Conservation (phyloP, 2,888 invertebrate species). For the Apodemia duryi region DNA sequence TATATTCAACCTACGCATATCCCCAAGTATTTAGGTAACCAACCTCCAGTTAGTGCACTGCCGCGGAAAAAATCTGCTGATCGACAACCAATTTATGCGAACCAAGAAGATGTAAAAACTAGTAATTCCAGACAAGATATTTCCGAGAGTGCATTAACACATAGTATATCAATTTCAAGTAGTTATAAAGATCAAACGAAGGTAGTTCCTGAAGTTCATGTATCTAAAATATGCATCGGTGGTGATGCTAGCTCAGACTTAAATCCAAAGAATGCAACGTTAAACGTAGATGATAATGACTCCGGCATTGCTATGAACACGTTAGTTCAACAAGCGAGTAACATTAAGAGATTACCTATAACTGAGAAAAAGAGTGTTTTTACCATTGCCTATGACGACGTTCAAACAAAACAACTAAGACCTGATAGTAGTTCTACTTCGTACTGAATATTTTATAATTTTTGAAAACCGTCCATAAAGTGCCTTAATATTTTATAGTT, state of each 20-base stretch:
- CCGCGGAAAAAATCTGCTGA: constrained; percentile 51
- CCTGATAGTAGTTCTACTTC: constrained; percentile 90
- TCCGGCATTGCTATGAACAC: constrained; percentile 88
- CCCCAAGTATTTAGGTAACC: constrained; percentile 80
- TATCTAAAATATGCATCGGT: constrained; percentile 75
- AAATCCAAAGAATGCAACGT: constrained; percentile 42
- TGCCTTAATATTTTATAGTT: constrained; percentile 31
- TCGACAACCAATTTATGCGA: constrained; percentile 71
- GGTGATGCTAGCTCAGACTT: constrained; percentile 50
- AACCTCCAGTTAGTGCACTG: constrained; percentile 65
- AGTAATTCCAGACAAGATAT: constrained; percentile 49
- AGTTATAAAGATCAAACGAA: constrained; percentile 58
- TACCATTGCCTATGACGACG: constrained; percentile 94
- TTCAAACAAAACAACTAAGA: constrained; percentile 89
- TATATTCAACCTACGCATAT: constrained; percentile 80
- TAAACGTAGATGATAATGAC: constrained; percentile 84
- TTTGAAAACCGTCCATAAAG: constrained; percentile 42
- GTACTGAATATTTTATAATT: constrained; percentile 43
- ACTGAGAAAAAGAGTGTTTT: constrained; percentile 95
- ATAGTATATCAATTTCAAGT: constrained; percentile 70
- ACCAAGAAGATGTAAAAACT: constrained; percentile 64
- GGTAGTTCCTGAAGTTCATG: constrained; percentile 74
- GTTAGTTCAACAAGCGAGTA: constrained; percentile 70
- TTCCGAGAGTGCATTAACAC: constrained; percentile 64
- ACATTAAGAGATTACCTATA: constrained; percentile 82